These are phyloP conservation scores for Pelecanus crispus DNA, from an alignment of 2,113 vertebrate genomes.

Conservation along the genomic window DNA sequence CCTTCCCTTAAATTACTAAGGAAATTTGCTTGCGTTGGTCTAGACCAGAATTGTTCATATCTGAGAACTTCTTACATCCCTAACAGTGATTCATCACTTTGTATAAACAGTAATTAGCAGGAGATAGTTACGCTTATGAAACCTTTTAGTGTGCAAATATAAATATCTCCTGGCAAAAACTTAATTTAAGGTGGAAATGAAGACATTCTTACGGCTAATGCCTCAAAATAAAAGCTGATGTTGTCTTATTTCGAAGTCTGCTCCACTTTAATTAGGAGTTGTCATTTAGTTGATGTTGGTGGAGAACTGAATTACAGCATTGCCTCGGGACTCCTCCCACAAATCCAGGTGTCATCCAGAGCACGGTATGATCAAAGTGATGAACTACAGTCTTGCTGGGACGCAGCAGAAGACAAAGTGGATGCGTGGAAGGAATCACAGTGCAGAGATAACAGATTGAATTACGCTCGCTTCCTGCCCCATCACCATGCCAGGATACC, in stretches of 20 bases:
- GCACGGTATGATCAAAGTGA: background rate
- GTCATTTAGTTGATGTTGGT: background rate
- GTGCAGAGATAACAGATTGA: background rate
- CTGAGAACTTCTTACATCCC: background rate
- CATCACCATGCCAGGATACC: background rate
- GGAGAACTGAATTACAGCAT: background rate
- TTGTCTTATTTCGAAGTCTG: background rate
- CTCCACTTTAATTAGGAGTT: background rate
- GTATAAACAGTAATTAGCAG: background rate
- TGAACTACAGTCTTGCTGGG: background rate
- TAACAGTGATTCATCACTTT: slow-evolving; percentile 27
- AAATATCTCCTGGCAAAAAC: background rate
- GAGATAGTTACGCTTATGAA: background rate
- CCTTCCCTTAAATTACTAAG: background rate
- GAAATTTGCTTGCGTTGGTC: background rate
- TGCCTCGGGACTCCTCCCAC: background rate
- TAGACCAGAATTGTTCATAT: background rate
- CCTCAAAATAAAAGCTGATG: background rate
- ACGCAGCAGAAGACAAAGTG: background rate
- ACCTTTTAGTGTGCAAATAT: background rate
- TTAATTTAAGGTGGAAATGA: background rate
- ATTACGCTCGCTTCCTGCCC: background rate
- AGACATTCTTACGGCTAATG: background rate
- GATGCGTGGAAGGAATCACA: background rate
- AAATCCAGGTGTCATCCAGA: background rate